Evolutionary conservation across 1,140 invertebrate genomes (phyloP).

Genomic region (Drosophila yakuba): DNA sequence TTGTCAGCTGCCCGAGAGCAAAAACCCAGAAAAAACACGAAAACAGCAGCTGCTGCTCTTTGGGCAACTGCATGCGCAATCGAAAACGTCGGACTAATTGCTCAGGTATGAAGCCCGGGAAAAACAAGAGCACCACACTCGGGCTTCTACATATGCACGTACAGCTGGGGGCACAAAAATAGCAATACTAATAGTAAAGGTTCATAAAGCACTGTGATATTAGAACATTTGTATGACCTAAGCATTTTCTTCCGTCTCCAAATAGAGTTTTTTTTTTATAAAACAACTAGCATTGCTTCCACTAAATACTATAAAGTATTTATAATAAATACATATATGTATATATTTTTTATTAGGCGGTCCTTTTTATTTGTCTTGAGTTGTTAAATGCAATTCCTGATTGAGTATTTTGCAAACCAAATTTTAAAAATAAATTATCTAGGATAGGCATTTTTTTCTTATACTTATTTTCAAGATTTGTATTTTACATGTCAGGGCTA

Average conservation of each 20-base stretch:
- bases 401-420: too few species aligned
- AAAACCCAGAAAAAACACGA: not conserved
- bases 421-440: too few species aligned
- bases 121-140: constrained; percentile 55
- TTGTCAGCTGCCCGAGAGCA: constrained; percentile 51
- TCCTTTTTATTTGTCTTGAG: too few species aligned
- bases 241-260: too few species aligned
- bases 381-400: too few species aligned
- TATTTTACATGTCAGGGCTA: not conserved
- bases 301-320: too few species aligned
- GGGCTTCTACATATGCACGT: not conserved
- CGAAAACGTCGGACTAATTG: constrained; percentile 68
- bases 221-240: too few species aligned
- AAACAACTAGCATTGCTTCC: too few species aligned
- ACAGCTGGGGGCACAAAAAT: constrained; percentile 7
- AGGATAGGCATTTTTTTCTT: not conserved
- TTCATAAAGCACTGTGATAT: too few species aligned
- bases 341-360: too few species aligned
- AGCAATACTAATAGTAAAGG: not conserved
- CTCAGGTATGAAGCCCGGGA: constrained; percentile 67
- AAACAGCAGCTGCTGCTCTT: constrained; percentile 13
- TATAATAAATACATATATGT: too few species aligned
- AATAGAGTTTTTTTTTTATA: too few species aligned
- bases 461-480: not conserved
- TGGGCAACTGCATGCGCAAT: constrained; percentile 59